Percentiles rank a stretch among this genome's conserved stretches.
Conservation (phyloP, 2,888 invertebrate genomes). For the Zygaena filipendulae region DNA sequence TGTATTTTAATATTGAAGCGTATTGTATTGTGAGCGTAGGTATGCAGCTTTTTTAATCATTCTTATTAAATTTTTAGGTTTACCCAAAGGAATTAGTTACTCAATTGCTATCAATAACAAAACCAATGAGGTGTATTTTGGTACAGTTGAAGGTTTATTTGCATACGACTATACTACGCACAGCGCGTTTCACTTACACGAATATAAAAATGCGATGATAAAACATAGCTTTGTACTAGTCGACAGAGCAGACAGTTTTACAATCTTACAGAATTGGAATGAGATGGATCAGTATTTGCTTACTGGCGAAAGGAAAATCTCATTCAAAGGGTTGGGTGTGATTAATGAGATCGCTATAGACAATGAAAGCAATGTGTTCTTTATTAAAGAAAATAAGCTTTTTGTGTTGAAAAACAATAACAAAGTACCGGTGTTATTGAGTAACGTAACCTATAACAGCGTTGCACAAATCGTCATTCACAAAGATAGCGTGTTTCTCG, state of each 20-base stretch:
- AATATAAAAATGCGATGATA: too few relatives aligned
- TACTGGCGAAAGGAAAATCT: constrained; percentile 35
- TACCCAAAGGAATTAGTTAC: constrained; percentile 41
- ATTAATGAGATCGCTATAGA: constrained; percentile 44
- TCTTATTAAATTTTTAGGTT: constrained; percentile 25
- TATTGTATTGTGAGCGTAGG: too few relatives aligned
- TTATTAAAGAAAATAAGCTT: constrained; percentile 35
- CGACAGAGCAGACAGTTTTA: too few relatives aligned
- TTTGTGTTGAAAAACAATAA: constrained; percentile 33
- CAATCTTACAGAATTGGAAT: too few relatives aligned
- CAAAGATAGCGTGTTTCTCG: constrained; percentile 35
- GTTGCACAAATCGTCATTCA: constrained; percentile 45
- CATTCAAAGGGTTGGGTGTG: constrained; percentile 32
- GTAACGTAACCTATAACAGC: constrained; percentile 35
- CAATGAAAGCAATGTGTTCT: constrained; percentile 46
- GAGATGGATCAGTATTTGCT: too few relatives aligned
- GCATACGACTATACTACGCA: constrained; percentile 40
- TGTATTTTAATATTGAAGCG: too few relatives aligned
- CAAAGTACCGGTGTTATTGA: constrained; percentile 29
- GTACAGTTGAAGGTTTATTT: constrained; percentile 44
- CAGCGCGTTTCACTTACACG: too few relatives aligned
- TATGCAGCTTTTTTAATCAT: constrained; percentile 1
- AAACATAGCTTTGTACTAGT: too few relatives aligned
- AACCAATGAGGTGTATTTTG: constrained; percentile 38
- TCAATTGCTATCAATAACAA: constrained; percentile 45